A percentile compares a stretch with the other conserved stretches of the same genome.
Conservation (phyloP, 2,888 invertebrate species). For the Tholera decimalis region DNA sequence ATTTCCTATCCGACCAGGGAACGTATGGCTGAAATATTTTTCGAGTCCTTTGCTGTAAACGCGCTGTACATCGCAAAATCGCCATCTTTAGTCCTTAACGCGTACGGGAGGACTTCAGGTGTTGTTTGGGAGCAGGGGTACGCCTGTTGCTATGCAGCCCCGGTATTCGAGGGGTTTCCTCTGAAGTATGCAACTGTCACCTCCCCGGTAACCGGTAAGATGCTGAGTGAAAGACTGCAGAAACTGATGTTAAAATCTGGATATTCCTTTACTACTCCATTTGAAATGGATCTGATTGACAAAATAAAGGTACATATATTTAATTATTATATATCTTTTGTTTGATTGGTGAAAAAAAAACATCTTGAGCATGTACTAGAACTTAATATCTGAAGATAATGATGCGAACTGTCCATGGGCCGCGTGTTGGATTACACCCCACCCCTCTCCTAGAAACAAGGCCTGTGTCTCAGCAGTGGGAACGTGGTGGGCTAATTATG, state of each 20-base stretch:
- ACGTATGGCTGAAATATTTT: conserved; percentile 89
- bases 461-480: too few species aligned
- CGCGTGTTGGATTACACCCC: too few species aligned
- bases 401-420: too few species aligned
- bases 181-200: conserved; percentile 96
- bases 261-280: conserved; percentile 97
- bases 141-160: conserved; percentile 86
- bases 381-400: too few species aligned
- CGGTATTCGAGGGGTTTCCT: conserved; percentile 93
- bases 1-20: conserved; percentile 88
- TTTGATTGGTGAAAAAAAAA: too few species aligned
- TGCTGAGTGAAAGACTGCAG: conserved; percentile 95
- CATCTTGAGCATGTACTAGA: too few species aligned
- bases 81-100: conserved; percentile 86
- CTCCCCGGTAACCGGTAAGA: conserved; percentile 96
- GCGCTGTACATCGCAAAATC: conserved; percentile 86
- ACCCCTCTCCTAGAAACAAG: too few species aligned
- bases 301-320: conserved; percentile 95
- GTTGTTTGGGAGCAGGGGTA: conserved; percentile 89
- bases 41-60: conserved; percentile 92
- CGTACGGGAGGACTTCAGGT: conserved; percentile 89
- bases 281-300: conserved; percentile 97
- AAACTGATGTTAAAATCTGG: conserved; percentile 96
- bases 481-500: too few species aligned
- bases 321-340: too few species aligned